These are phyloP conservation scores for Apus apus DNA, from an alignment of 2,113 vertebrate species.

Conservation along the genomic window DNA sequence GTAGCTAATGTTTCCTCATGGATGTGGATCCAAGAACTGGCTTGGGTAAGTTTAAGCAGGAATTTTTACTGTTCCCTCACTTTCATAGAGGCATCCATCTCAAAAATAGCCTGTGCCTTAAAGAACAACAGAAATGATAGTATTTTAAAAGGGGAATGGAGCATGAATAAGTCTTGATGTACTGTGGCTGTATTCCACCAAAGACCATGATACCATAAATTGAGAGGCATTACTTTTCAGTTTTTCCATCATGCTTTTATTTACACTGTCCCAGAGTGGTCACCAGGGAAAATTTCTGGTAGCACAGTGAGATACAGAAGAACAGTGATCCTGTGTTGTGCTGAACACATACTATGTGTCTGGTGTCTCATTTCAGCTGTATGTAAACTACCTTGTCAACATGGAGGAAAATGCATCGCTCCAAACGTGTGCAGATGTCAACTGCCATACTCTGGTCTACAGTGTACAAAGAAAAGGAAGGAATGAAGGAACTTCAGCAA, in stretches of 20 bases:
- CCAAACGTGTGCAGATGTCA: conserved; percentile 83
- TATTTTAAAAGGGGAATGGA: conserved; percentile 21
- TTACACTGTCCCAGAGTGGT: neutral
- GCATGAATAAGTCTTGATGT: neutral
- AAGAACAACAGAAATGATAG: neutral
- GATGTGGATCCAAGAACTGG: neutral
- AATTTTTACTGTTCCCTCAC: neutral
- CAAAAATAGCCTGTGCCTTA: neutral
- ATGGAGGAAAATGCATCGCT: conserved; percentile 86
- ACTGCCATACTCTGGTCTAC: conserved; percentile 73
- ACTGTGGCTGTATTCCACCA: neutral
- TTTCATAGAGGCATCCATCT: neutral
- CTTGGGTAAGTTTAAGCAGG: neutral
- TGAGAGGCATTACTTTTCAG: conserved; percentile 6
- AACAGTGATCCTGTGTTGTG: neutral
- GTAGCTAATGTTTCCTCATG: neutral
- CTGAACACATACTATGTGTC: neutral
- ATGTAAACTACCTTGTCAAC: conserved; percentile 79
- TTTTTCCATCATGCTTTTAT: conserved; percentile 51
- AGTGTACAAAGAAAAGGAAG: conserved; percentile 81
- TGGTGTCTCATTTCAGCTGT: conserved; percentile 75
- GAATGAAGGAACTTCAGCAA: conserved; percentile 28
- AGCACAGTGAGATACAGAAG: neutral
- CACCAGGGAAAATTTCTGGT: conserved; percentile 27
- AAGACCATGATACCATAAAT: neutral